phyloP scores from a whole-genome alignment of 2,113 vertebrate species.

The Callionymus lyra region DNA sequence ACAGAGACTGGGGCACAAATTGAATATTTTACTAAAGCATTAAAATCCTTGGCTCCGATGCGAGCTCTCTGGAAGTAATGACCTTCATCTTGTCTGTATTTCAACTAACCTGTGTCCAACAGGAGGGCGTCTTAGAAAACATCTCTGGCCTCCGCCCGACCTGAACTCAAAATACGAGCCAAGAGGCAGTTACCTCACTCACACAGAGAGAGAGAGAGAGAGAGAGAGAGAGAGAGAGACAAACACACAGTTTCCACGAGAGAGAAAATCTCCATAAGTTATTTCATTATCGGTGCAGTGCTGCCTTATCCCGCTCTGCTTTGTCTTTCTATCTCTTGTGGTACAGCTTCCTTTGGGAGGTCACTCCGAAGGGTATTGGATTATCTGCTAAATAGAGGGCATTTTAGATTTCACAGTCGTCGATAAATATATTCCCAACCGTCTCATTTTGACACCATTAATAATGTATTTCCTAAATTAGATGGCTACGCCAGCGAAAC shows the following conservation, averaged over 20 bases:
- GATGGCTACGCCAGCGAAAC: constrained; percentile 11
- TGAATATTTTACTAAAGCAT: constrained; percentile 34
- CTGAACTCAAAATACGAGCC: constrained; percentile 37
- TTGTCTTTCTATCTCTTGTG: constrained; percentile 37
- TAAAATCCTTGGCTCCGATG: constrained; percentile 16
- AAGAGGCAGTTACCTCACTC: constrained; percentile 47
- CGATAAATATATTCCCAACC: constrained; percentile 31
- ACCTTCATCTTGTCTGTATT: constrained; percentile 35
- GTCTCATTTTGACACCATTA: constrained; percentile 17
- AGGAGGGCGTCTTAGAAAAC: constrained; percentile 43
- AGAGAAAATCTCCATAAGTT: constrained; percentile 57
- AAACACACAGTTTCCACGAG: constrained; percentile 23
- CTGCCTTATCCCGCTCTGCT: constrained; percentile 38
- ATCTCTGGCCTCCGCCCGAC: constrained; percentile 36
- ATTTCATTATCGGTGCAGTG: constrained; percentile 65
- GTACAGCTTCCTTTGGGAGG: constrained; percentile 42
- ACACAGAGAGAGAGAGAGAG: too few species aligned
- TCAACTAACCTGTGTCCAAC: constrained; percentile 42
- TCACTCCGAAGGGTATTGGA: constrained; percentile 39
- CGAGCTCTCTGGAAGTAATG: constrained; percentile 21
- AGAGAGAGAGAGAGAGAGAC: too few species aligned
- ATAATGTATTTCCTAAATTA: constrained; percentile 23
- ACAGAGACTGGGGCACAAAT: constrained; percentile 10
- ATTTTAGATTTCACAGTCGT: constrained; percentile 35
- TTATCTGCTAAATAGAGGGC: constrained; percentile 43